Base-by-base conservation (phyloP, 2,797 vertebrate genomes). In the Pygocentrus nattereri region DNA sequence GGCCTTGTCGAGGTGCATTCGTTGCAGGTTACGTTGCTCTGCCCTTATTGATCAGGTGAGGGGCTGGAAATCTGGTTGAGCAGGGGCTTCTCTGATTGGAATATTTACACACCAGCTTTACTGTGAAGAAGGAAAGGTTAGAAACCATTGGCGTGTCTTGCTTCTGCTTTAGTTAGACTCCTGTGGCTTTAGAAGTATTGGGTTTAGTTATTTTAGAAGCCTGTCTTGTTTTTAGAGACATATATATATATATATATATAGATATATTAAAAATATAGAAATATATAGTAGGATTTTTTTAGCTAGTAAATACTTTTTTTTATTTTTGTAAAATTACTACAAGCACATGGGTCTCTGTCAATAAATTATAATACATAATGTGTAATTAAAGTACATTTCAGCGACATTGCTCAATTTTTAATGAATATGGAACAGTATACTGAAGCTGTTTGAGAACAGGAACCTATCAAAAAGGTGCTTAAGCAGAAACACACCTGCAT, bases 1-100 rank as follows among this genome's bases (percentile, higher is more conserved):
- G 85, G 84, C 82, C 87, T 87, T 89, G 87, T 88, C 80, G 89
- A 87, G 87, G 88, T 90, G 88, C 88, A 85, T 89, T 87, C 83
- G 77, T 82, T 80, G 84, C 83, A 83, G 85, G 84, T 87, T 86
- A 82, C 69, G 68, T 88, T 84, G 86, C 69, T 85, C 76, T 87
- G 85, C 79, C 81, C 85, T 85, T 85, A 90, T 88, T 88, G 89
- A 90, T 88, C 87, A 87, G 81, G 50, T 61, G 41, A 49, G 76
- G 41, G 70, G 30, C 50, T 61, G 74, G 56, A 83, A 80, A 86
- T 85, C 84, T 85, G 27, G 31, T 70, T 52, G 76, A 80, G 86
- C 81, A 62, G 65, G 79, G 75, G 75, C 79, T 76, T 74, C 77
- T 73, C 78, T 76, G 79, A 65, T 81, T 88, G 81, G 84, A 87